Base-by-base conservation (phyloP, 2,797 vertebrate genomes). In the Petrocephalus sullivani region DNA sequence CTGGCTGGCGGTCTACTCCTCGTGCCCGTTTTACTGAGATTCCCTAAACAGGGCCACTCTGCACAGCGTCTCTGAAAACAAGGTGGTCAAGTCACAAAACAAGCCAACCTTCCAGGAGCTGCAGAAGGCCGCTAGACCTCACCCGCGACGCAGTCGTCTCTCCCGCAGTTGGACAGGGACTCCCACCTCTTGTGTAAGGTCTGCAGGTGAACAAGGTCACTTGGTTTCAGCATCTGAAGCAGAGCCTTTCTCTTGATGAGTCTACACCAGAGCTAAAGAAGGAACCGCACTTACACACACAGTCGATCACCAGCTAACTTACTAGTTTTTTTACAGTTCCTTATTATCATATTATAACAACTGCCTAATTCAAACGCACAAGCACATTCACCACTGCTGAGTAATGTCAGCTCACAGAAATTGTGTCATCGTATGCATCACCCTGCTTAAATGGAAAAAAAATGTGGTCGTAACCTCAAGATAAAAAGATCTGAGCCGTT, bases 241-340 rank as follows among this genome's bases (percentile, higher is more conserved):
- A 99, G 92, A 14, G 93, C 91, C 53, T 95, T 96, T 89, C 95
- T 96, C 90, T 94, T 96, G 89, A 98, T 87, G 89, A 95, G 97
- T 91, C 96, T 98, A 0, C 0, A 5, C 2, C 23, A 23, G 12
- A 57, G 5, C 95, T 96, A 91, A 95, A 87, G 92, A 89, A 71
- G 2, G 14, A 71, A 71, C 0, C 54, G 19, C 28, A 5, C 41
- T 49, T 49, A 37, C 37, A 64, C 28, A 41, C 64, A 54, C 60
- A 87, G 46, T 41, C 49, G 14, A 21, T 51, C 64, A 14, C 9
- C 64, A 83, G 23, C 37, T 10, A 14, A 64, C 56, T 4, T 49
- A 10, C 51, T 41, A 14, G 19, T 21, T 1, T 5, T 28, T 67
- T 49, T 49, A 78, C 16, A n/a, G 16, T n/a, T 49, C 46, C 71